Base-by-base conservation (phyloP, 1,140 invertebrate species). In the Asbolus verrucosus region DNA sequence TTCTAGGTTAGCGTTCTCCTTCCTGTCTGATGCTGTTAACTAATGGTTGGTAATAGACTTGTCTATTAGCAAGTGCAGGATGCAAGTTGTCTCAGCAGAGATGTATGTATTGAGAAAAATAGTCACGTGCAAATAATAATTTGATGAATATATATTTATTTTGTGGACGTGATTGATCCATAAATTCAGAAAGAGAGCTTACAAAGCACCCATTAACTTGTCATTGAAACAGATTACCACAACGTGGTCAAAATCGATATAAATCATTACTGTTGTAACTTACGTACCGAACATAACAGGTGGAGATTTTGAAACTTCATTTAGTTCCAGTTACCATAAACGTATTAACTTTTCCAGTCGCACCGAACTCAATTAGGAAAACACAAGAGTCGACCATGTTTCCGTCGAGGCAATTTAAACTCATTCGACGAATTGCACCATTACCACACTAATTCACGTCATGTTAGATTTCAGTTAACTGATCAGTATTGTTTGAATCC, bases 11-110 rank as follows among this genome's bases (percentile, higher is more conserved):
- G 46, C 46, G 21, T 9, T 27, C 21, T 46, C 41, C 41, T 54
- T 54, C 46, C 46, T 24, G 46, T 54, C 46, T 54, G 46, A 24
- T 13, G 46, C 19, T 54, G 46, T 21, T 54, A 54, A 21, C 27
- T 54, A 54, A 54, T 54, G 46, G n/a, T n/a, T n/a, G n/a, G 19
- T 54, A 54, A 54, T 54, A 27, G 46, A 30, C 19, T 54, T 27
- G 41, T 46, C 16, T 46, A 46, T 19, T 46, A 5, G 16, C 19
- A 11, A n/a, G 1, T 50, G 18, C 46, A 54, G 46, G 21, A 54
- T 54, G 46, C 46, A 21, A n/a, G 46, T 11, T 14, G 27, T 24
- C 46, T 54, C 46, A 11, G 18, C 46, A 54, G 46, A 54, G 46
- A 4, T 13, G 46, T n/a, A n/a, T n/a, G n/a, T 54, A 54, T 13